Conservation (phyloP, 2,113 vertebrate species). For the Peromyscus californicus region DNA sequence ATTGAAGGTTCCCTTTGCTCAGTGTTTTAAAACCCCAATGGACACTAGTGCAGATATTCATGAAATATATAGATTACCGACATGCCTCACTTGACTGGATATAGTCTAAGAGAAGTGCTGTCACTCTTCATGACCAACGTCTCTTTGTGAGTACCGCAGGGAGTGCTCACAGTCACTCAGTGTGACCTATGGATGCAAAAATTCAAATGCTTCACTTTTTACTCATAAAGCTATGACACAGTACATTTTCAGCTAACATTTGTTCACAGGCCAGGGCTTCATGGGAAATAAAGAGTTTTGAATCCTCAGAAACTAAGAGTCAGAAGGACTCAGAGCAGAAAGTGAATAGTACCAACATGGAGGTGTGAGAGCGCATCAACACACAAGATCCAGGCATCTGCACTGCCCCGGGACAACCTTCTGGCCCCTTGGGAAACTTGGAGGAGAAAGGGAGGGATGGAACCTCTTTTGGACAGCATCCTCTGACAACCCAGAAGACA, state of each 20-base stretch:
- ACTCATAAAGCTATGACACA: not conserved
- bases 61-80: not conserved
- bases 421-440: not conserved
- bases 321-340: not conserved
- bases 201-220: not conserved
- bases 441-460: not conserved
- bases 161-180: not conserved
- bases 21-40: not conserved
- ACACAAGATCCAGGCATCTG: not conserved
- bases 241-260: not conserved
- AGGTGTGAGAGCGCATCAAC: not conserved
- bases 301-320: not conserved
- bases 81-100: not conserved
- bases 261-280: not conserved
- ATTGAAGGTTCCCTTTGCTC: not conserved
- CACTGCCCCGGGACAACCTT: too few relatives aligned
- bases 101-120: not conserved
- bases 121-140: not conserved
- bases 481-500: not conserved
- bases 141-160: not conserved
- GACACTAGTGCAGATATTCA: not conserved
- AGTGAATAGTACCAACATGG: not conserved
- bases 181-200: not conserved
- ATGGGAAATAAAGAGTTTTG: not conserved
- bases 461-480: not conserved